phyloP scores from a whole-genome alignment of 2,797 vertebrate genomes.

The Sternarchorhynchus goeldii region DNA sequence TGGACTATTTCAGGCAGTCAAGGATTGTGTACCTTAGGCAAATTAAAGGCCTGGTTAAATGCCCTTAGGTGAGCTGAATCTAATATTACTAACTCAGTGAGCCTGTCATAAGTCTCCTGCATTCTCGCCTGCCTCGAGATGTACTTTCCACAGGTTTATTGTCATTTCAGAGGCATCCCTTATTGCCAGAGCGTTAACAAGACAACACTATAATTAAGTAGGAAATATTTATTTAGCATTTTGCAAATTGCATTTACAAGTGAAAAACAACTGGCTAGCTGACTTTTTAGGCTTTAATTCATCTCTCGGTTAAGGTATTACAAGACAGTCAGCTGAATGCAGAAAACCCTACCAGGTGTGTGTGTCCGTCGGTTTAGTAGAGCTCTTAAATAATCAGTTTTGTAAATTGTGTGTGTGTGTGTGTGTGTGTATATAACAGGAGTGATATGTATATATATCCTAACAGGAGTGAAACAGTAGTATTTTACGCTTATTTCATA shows the following conservation, averaged over 20 bases:
- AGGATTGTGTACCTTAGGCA: not conserved
- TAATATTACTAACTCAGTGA: not conserved
- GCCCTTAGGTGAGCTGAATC: slow-evolving; percentile 1
- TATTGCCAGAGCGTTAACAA: not conserved
- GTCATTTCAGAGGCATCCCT: not conserved
- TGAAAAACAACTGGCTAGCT: slow-evolving; percentile 6
- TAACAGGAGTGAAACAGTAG: no score
- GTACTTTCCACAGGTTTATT: not conserved
- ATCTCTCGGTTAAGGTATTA: not conserved
- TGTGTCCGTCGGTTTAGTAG: no score
- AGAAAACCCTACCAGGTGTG: not conserved
- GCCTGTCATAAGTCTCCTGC: not conserved
- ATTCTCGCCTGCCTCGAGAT: not conserved
- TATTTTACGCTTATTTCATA: no score
- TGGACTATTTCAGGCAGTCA: not conserved
- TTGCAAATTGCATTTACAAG: not conserved
- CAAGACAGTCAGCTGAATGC: not conserved
- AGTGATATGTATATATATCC: no score
- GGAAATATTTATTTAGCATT: not conserved
- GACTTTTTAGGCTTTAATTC: not conserved
- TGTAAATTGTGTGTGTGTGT: not conserved
- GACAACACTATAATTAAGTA: not conserved
- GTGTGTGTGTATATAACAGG: no score
- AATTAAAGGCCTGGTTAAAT: not conserved
- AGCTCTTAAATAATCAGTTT: not conserved